Percentiles rank a stretch among this genome's conserved stretches.
Evolutionary conservation across 1,140 invertebrate genomes (phyloP).

Genomic region (Scaptomyza graminum): DNA sequence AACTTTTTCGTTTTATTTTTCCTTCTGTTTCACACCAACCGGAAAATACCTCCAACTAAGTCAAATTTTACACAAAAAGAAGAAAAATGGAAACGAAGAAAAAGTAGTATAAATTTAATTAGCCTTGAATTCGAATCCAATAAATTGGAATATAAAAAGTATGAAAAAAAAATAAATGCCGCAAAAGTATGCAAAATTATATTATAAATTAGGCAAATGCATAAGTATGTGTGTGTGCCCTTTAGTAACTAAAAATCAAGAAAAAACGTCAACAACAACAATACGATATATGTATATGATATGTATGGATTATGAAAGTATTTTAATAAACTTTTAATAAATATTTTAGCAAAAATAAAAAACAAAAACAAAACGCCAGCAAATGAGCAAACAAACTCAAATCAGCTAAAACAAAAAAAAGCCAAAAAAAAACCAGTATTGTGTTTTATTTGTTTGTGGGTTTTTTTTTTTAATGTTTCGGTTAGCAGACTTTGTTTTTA

Average conservation of each 20-base stretch:
- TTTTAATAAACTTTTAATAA: constrained; percentile 83
- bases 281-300: constrained; percentile 62
- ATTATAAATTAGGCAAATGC: constrained; percentile 53
- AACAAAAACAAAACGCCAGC: constrained; percentile 26
- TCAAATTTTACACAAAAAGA: constrained; percentile 42
- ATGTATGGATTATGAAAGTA: constrained; percentile 71
- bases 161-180: constrained; percentile 61
- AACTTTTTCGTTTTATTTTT: constrained; percentile 17
- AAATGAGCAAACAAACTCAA: constrained; percentile 19
- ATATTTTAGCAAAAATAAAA: constrained; percentile 75
- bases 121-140: constrained; percentile 77
- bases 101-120: constrained; percentile 69
- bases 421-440: constrained; percentile 18
- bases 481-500: constrained; percentile 11
- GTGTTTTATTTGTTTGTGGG: constrained; percentile 46
- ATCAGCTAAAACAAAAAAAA: constrained; percentile 16
- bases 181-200: constrained; percentile 79
- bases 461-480: neutral
- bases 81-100: constrained; percentile 27
- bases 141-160: constrained; percentile 46
- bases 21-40: constrained; percentile 24
- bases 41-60: constrained; percentile 69
- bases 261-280: constrained; percentile 28
- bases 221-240: constrained; percentile 42
- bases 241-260: constrained; percentile 19